Percentiles rank a stretch among this genome's conserved stretches.
These are phyloP conservation scores for Tamias sibiricus DNA, from an alignment of 2,113 vertebrate genomes.

Conservation along the genomic window DNA sequence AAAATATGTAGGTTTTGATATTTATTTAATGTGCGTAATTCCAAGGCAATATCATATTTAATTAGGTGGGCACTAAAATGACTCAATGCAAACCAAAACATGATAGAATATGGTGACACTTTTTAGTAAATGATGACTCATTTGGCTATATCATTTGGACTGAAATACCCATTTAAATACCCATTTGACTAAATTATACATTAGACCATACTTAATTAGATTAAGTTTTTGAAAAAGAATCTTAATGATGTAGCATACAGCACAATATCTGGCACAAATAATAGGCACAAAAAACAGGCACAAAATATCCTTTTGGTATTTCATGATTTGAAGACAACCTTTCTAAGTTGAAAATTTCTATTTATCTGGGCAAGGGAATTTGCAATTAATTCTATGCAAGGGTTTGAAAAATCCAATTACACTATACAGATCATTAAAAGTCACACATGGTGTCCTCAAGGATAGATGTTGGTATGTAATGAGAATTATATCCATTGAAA, in stretches of 20 bases:
- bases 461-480: conserved; percentile 31
- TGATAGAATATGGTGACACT: background rate
- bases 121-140: conserved; percentile 30
- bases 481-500: conserved; percentile 36
- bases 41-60: background rate
- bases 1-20: background rate
- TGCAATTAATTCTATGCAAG: conserved; percentile 34
- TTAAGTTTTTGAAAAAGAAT: background rate
- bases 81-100: background rate
- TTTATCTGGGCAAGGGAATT: background rate
- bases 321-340: conserved; percentile 30
- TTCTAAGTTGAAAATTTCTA: background rate
- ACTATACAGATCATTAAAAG: conserved; percentile 62
- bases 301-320: conserved; percentile 3
- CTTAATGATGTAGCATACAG: background rate
- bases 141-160: background rate
- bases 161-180: background rate
- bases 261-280: background rate
- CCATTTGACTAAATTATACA: background rate
- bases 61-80: background rate
- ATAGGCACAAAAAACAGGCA: background rate
- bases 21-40: background rate
- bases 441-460: conserved; percentile 54
- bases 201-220: background rate
- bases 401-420: conserved; percentile 65